phyloP scores from a whole-genome alignment of 2,113 vertebrate genomes.

The Arvicanthis niloticus region DNA sequence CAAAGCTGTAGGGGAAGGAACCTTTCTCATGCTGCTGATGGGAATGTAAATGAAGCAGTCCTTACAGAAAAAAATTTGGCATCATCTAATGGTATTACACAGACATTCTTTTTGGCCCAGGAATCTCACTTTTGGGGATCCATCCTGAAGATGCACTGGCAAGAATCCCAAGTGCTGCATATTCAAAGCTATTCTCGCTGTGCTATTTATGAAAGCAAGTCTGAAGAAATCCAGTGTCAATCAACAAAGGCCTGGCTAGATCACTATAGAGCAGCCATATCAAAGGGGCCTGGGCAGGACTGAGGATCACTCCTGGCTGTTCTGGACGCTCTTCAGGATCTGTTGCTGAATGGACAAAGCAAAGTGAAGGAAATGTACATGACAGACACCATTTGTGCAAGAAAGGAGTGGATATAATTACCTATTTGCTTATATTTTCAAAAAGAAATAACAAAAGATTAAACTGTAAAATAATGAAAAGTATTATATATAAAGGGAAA shows the following conservation, averaged over 20 bases:
- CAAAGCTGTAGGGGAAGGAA: constrained; percentile 23
- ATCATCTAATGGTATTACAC: neutral
- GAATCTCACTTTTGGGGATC: constrained; percentile 46
- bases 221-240: neutral
- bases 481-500: neutral
- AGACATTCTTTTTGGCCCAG: constrained; percentile 46
- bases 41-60: neutral
- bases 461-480: neutral
- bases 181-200: constrained; percentile 26
- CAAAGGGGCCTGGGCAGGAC: neutral
- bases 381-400: neutral
- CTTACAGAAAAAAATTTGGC: constrained; percentile 21
- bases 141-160: constrained; percentile 49
- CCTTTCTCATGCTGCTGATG: neutral
- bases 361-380: neutral
- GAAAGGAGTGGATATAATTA: neutral
- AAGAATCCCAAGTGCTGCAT: neutral
- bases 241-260: constrained; percentile 6
- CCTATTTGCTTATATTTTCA: constrained; percentile 18
- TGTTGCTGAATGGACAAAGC: neutral
- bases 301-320: neutral
- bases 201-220: constrained; percentile 31
- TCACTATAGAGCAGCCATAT: neutral
- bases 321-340: constrained; percentile 21
- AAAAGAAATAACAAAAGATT: constrained; percentile 43